These are phyloP conservation scores for Megaceryle maxima DNA, from an alignment of 2,113 vertebrate species.

Conservation along the genomic window DNA sequence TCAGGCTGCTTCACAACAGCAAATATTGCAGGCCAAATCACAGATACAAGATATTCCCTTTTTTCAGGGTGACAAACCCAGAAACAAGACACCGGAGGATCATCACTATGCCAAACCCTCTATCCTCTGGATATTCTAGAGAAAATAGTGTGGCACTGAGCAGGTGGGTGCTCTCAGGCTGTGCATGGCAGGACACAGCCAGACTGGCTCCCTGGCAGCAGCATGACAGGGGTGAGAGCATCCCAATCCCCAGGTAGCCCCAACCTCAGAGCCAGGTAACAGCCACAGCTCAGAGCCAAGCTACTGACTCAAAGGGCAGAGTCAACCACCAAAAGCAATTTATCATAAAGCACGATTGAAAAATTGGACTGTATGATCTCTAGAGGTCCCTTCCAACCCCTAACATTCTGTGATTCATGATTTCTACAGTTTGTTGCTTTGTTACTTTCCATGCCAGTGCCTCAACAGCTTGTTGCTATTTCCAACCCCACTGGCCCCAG, in stretches of 20 bases:
- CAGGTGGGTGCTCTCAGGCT: background rate
- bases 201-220: background rate
- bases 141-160: accelerated
- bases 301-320: background rate
- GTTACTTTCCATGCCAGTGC: background rate
- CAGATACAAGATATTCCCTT: background rate
- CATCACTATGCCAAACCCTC: background rate
- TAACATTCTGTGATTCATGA: no score
- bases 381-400: no score
- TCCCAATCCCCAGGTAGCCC: background rate
- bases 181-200: accelerated
- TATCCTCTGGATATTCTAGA: background rate
- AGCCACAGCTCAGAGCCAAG: background rate
- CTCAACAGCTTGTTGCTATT: background rate
- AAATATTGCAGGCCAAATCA: background rate
- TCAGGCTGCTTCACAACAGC: background rate
- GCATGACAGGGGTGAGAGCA: background rate
- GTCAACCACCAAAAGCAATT: background rate
- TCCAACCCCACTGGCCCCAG: background rate
- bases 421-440: background rate
- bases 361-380: background rate
- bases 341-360: background rate
- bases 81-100: background rate
- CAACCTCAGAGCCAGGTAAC: background rate
- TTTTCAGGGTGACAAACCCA: background rate